Conservation (phyloP, 1,140 invertebrate genomes). For the Hycleus phaleratus region DNA sequence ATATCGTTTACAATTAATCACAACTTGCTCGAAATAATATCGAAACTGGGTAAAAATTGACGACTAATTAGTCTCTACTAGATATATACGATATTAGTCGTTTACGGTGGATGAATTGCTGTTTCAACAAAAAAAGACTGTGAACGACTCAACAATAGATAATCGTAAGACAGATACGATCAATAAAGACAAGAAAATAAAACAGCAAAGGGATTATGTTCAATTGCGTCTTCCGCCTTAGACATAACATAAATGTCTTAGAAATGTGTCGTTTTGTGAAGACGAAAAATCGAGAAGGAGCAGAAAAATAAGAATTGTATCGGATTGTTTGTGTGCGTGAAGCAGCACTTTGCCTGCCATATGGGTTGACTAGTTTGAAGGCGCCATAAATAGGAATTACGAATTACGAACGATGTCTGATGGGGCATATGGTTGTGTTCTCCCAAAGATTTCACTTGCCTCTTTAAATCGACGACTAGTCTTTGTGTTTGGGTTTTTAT, state of each 20-base stretch:
- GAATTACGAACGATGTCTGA: conserved; percentile 8
- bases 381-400: conserved; percentile 16
- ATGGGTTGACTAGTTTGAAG: conserved; percentile 12
- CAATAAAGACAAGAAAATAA: conserved; percentile 13
- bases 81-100: too few species aligned
- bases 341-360: conserved; percentile 10
- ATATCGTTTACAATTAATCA: neutral
- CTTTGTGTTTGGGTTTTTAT: conserved; percentile 8
- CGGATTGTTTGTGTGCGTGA: too few species aligned
- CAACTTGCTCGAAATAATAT: neutral
- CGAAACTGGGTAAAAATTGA: neutral
- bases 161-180: conserved; percentile 7
- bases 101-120: too few species aligned
- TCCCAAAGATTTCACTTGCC: conserved; percentile 11
- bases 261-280: conserved; percentile 13
- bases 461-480: conserved; percentile 5
- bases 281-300: neutral
- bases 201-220: conserved; percentile 15
- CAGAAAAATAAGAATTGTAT: neutral
- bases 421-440: conserved; percentile 9
- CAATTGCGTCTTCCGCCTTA: conserved; percentile 13
- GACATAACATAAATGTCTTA: conserved; percentile 15
- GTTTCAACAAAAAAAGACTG: conserved; percentile 1
- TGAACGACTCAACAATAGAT: conserved; percentile 1
- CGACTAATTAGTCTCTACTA: too few species aligned